Evolutionary conservation across 2,797 vertebrate genomes (phyloP).

Genomic region (Arctocebus calabarensis): DNA sequence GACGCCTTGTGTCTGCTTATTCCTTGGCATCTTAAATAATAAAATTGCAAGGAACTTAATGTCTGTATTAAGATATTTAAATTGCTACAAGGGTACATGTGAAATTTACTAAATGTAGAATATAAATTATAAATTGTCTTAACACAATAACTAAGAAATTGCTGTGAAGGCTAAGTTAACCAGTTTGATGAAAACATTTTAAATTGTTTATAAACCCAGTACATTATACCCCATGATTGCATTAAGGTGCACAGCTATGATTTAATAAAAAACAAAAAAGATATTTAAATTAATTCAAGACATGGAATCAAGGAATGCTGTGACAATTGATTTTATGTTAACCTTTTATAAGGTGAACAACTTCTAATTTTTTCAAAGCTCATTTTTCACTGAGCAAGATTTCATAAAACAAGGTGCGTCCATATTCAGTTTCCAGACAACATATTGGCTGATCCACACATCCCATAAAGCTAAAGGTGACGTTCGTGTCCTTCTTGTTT

Average conservation of each 20-base stretch:
- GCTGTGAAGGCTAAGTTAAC: too few relatives aligned
- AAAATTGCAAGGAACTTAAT: not conserved
- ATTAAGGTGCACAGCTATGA: too few relatives aligned
- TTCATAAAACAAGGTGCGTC: not conserved
- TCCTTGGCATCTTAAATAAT: not conserved
- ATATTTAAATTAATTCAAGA: not conserved
- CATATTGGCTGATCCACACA: not conserved
- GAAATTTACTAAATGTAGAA: too few relatives aligned
- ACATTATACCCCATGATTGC: too few relatives aligned
- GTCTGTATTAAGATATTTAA: not conserved
- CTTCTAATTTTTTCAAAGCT: slow-evolving; percentile 31
- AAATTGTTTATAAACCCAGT: too few relatives aligned
- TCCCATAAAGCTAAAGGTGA: not conserved
- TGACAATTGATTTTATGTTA: not conserved
- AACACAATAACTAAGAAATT: too few relatives aligned
- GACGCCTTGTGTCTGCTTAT: not conserved
- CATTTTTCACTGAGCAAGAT: not conserved
- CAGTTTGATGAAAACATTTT: too few relatives aligned
- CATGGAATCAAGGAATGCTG: not conserved
- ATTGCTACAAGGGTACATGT: not conserved
- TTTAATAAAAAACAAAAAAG: too few relatives aligned
- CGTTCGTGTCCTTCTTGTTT: not conserved
- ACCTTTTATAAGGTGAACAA: not conserved
- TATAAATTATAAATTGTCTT: too few relatives aligned
- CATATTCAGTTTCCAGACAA: not conserved